Percentiles rank a stretch among this genome's conserved stretches.
Evolutionary conservation across 1,140 invertebrate species (phyloP).

Genomic region (Popillia japonica): DNA sequence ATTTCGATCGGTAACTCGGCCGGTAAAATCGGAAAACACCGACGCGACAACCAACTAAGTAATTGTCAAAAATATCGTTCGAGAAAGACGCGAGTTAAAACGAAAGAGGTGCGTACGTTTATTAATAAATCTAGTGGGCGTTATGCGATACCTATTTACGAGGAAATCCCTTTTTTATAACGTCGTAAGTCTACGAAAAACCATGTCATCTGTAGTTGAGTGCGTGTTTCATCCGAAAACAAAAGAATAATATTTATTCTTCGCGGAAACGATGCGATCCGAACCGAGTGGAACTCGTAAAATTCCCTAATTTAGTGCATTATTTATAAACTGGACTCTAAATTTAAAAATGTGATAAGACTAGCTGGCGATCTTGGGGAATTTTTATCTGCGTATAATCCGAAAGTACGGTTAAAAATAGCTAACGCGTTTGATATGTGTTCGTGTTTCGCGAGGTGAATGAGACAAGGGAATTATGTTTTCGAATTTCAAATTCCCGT

Average conservation of each 20-base stretch:
- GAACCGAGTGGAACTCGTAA: constrained; percentile 9
- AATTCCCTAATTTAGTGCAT: constrained; percentile 23
- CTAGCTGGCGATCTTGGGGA: background rate
- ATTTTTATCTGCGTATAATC: background rate
- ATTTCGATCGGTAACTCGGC: constrained; percentile 8
- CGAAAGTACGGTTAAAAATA: constrained; percentile 19
- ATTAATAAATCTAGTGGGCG: constrained; percentile 31
- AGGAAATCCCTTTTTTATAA: constrained; percentile 33
- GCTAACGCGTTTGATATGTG: background rate
- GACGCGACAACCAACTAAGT: background rate
- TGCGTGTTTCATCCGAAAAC: background rate
- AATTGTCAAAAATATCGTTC: background rate
- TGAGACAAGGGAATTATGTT: constrained; percentile 47
- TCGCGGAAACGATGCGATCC: background rate
- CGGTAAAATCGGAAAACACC: constrained; percentile 4
- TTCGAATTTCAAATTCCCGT: constrained; percentile 51
- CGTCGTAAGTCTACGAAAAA: background rate
- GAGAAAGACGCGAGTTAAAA: background rate
- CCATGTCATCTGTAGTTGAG: background rate
- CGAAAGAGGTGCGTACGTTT: background rate
- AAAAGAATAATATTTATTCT: constrained; percentile 8
- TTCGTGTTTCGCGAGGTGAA: background rate
- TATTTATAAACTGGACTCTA: background rate
- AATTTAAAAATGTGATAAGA: constrained; percentile 31
- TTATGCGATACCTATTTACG: constrained; percentile 28